Conservation (phyloP, 2,113 vertebrate species). For the Notarius quadriscutis region DNA sequence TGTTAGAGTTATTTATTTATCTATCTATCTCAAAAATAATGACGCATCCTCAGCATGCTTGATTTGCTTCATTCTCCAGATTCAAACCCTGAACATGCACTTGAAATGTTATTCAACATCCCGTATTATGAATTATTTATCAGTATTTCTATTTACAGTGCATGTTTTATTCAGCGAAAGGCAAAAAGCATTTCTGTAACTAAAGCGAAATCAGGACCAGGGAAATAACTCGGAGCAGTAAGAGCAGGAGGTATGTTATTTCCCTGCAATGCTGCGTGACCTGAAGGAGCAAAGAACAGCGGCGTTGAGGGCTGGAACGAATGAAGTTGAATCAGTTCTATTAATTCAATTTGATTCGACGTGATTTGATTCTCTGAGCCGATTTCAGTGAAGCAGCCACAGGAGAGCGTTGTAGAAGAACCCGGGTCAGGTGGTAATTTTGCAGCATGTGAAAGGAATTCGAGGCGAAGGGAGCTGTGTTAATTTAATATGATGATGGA, state of each 20-base stretch:
- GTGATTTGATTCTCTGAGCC: constrained; percentile 4
- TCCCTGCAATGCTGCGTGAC: not conserved
- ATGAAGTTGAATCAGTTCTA: not conserved
- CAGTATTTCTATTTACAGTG: not conserved
- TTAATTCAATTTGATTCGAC: not conserved
- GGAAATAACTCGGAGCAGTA: not conserved
- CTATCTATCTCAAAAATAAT: not conserved
- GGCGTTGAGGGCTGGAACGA: too few relatives aligned
- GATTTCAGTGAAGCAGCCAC: not conserved
- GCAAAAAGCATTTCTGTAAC: not conserved
- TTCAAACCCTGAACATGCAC: too few relatives aligned
- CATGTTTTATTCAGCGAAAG: not conserved
- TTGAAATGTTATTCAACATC: not conserved
- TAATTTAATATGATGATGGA: not conserved
- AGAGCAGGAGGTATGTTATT: not conserved
- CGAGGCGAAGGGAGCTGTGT: not conserved
- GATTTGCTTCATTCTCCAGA: not conserved
- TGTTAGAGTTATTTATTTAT: not conserved
- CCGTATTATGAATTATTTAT: not conserved
- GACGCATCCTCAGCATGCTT: not conserved
- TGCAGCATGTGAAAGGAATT: not conserved
- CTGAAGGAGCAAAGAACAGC: not conserved
- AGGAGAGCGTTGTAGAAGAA: not conserved
- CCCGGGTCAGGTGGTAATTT: not conserved
- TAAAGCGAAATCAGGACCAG: not conserved